A percentile compares a stretch with the other conserved stretches of the same genome.
Evolutionary conservation across 2,797 vertebrate genomes (phyloP).

Genomic region (Ibycter americanus): DNA sequence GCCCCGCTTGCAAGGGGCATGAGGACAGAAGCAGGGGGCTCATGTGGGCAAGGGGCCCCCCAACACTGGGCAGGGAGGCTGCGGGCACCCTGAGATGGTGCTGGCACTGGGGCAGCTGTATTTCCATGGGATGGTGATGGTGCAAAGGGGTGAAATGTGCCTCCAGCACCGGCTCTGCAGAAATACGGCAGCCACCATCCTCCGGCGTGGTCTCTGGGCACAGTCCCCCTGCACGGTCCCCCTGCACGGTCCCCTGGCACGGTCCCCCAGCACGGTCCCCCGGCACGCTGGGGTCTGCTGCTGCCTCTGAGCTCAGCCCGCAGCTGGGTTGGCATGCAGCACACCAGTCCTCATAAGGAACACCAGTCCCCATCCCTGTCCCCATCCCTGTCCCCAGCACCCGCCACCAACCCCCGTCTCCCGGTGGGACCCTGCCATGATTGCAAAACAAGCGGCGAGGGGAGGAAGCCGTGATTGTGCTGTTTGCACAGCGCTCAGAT

Average conservation of each 20-base stretch:
- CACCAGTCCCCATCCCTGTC: background rate
- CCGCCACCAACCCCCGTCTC: background rate
- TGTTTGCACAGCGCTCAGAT: background rate
- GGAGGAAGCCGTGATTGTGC: background rate
- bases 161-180: rapidly evolving
- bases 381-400: background rate
- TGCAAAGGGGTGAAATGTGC: background rate
- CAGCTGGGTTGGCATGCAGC: rapidly evolving
- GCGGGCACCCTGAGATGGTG: background rate
- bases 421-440: background rate
- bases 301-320: background rate
- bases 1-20: rapidly evolving
- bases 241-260: rapidly evolving
- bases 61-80: rapidly evolving
- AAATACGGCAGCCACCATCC: background rate
- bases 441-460: background rate
- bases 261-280: background rate
- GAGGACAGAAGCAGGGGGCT: background rate
- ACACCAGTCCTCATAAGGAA: background rate
- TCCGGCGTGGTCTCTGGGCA: background rate
- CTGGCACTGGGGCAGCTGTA: rapidly evolving
- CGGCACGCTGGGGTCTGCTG: background rate
- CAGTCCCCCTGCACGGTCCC: background rate
- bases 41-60: rapidly evolving
- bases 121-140: rapidly evolving